Evolutionary conservation across 2,113 vertebrate genomes (phyloP), one percentile per base, ranked within the genome.

Genomic region (Tapirus terrestris): DNA sequence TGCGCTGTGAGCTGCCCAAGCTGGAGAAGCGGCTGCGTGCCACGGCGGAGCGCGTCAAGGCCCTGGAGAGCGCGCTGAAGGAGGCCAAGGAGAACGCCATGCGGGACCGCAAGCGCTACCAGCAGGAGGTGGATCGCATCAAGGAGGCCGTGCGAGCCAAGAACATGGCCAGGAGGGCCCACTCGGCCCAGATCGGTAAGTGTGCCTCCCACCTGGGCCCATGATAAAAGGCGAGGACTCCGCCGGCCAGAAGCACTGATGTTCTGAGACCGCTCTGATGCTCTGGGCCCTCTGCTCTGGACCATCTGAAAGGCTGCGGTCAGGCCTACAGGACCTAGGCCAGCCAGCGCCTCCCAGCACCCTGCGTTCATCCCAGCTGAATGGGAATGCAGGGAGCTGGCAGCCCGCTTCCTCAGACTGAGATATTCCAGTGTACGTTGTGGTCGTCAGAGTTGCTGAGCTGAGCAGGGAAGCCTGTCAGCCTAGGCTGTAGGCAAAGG

Each of bases 41-140:
- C 96, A 99, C 99, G 0, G 99, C 99, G 0, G 99, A 99, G 98
- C 98, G 99, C 1, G 99, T 99, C 73, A 99, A 99, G 98, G 99
- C 99, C 23, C 99, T 99, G 99, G 99, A 99, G 98, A 99, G 99
- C 0, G 99, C 99, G 8, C 98, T 99, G 98, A 99, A 99, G 98
- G 99, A 99, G 94, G 99, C 99, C 98, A 99, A 99, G 99, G 99
- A 99, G 96, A 99, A 99, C 0, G 99, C 99, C 98, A 99, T 99
- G 99, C 98, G 99, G 33, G 99, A 99, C 98, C 99, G 99, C 97
- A 99, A 99, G 82, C 99, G 99, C 81, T 99, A 99, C 99, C 99
- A 99, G 99, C 99, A 99, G 98, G 99, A 99, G 97, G 99, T 99
- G 51, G 99, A 99, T 97, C 99, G 99, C 97, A 99, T 99, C 97